phyloP scores from a whole-genome alignment of 1,140 invertebrate species.

The Eurosta solidaginis region DNA sequence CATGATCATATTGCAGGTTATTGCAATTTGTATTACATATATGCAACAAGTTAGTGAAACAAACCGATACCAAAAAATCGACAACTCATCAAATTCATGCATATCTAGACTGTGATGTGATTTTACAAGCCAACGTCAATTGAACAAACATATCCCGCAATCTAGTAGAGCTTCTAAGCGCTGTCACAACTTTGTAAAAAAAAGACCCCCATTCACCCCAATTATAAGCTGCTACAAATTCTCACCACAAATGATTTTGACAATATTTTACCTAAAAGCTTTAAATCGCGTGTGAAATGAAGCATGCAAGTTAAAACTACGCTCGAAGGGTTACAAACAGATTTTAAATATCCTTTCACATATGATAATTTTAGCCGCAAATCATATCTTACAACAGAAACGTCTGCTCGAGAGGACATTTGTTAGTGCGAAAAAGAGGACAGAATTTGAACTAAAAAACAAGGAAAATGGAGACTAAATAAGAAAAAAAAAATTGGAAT shows the following conservation, averaged over 20 bases:
- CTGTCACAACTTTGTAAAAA: background rate
- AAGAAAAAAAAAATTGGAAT: background rate
- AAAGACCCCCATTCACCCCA: background rate
- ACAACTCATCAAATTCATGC: too few species aligned
- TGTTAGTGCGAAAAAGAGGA: background rate
- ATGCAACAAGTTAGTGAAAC: too few species aligned
- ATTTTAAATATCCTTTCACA: slow-evolving; percentile 31
- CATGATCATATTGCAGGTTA: too few species aligned
- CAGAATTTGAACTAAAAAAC: background rate
- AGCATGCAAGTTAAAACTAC: slow-evolving; percentile 2
- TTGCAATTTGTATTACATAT: too few species aligned
- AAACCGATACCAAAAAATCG: too few species aligned
- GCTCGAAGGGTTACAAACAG: slow-evolving; percentile 22
- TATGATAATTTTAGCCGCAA: slow-evolving; percentile 56
- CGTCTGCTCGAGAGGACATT: slow-evolving; percentile 9
- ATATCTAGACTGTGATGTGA: too few species aligned
- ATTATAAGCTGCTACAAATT: too few species aligned
- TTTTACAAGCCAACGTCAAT: too few species aligned
- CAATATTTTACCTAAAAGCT: slow-evolving; percentile 58
- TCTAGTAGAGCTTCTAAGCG: background rate
- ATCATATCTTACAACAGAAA: slow-evolving; percentile 43
- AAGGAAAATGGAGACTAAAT: background rate
- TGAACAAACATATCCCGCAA: too few species aligned
- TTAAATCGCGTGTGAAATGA: slow-evolving; percentile 52
- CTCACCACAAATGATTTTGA: slow-evolving; percentile 55